Evolutionary conservation across 2,888 invertebrate species (phyloP), one percentile per base, ranked within the genome.

Genomic region (Dioctria rufipes): DNA sequence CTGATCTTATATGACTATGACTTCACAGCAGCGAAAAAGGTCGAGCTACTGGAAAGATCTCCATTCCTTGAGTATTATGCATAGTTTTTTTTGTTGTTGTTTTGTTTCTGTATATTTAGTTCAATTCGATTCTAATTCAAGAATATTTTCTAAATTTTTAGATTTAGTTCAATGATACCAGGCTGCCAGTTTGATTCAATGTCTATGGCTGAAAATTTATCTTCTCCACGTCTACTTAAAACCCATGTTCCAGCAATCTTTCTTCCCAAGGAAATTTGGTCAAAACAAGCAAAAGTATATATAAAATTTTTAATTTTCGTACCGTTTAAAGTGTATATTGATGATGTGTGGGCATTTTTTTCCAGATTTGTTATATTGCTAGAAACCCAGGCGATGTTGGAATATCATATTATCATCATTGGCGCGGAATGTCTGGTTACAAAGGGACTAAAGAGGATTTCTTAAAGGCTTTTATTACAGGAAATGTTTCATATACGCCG

Each of bases 221-320:
- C 81, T 4, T 86, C 87, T 2, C 88, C 88, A 0, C 84, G 88
- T 3, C 82, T 88, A 0, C 86, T 88, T 4, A 88, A 88, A 80
- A 86, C 88, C 0, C 88, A 88, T 83, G 80, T 88, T 65, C 88
- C 88, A 0, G 86, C 86, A 13, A 85, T 85, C 84, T 81, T 88
- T 73, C 80, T 88, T 82, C 88, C 88, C 0, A 83, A 85, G 3
- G 86, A 88, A 77, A 37, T 88, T 37, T 88, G 88, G 88, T 85
- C 84, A n/a, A 87, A 87, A 71, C 85, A 86, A 4, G 86, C 88
- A 3, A 88, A 88, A 83, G 86, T 86, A 60, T n/a, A 60, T n/a
- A 4, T 8, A 51, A 51, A 51, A 51, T 51, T 60, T 5, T 3
- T 4, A 25, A 77, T 6, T 4, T 46, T 58, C 9, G 37, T 63